Evolutionary conservation across 2,888 invertebrate genomes (phyloP).

Genomic region (Oscheius sp.): DNA sequence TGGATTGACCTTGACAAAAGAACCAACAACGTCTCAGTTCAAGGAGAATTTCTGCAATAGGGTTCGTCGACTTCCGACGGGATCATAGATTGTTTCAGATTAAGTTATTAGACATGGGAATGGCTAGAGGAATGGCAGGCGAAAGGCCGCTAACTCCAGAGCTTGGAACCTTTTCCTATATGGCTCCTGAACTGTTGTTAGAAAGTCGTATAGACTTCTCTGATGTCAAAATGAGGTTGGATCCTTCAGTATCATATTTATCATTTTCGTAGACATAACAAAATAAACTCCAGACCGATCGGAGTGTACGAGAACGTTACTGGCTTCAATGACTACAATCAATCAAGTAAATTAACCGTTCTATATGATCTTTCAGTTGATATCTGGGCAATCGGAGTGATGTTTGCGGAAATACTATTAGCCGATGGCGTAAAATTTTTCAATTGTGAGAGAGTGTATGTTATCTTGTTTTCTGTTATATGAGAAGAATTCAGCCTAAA

Average conservation of each 20-base stretch:
- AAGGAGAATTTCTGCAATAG: conserved; percentile 14
- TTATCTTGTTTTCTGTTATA: too few species aligned
- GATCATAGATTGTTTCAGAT: neutral
- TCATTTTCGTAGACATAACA: neutral
- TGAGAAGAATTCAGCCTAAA: too few species aligned
- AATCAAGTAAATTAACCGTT: neutral
- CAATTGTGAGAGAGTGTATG: conserved; percentile 2
- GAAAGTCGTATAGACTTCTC: neutral
- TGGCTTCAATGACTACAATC: conserved; percentile 7
- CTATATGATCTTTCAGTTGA: neutral
- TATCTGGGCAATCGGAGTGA: conserved; percentile 21
- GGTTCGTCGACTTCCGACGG: neutral
- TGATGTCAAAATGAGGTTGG: neutral
- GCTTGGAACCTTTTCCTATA: conserved; percentile 19
- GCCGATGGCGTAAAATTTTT: conserved; percentile 13
- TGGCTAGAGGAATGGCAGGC: conserved; percentile 11
- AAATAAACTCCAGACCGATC: neutral
- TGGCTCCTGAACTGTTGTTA: conserved; percentile 14
- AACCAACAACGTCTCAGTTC: conserved; percentile 3
- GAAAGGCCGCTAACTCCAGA: conserved; percentile 16
- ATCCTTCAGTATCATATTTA: neutral
- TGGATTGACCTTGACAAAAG: conserved; percentile 23
- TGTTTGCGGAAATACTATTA: conserved; percentile 18
- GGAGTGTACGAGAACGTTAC: conserved; percentile 2
- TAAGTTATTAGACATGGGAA: conserved; percentile 23